Base-by-base conservation (phyloP, 1,140 invertebrate species). In the Drosophila funebris region DNA sequence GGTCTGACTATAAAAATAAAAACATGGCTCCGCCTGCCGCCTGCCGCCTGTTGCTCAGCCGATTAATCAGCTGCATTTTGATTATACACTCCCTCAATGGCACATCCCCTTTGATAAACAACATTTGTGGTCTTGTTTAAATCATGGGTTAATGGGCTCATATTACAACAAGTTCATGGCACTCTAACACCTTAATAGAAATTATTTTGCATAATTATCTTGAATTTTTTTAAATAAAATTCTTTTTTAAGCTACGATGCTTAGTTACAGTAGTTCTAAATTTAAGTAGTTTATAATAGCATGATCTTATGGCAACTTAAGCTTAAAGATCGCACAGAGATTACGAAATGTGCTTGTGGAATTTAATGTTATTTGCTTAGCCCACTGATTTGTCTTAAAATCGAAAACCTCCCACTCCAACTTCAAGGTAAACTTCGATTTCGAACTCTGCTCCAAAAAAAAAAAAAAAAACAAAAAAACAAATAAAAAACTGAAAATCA, bases 351-450 rank as follows among this genome's bases (percentile, higher is more conserved):
- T 43, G n/a, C 14, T 50, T 39, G 14, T 31, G 39, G 33, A 66
- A 41, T 71, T 71, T 33, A 60, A 56, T 79, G 62, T 41, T 83
- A 79, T 83, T 83, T 85, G 72, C 73, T 85, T 77, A 73, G 29
- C 53, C 66, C 56, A 61, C 56, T 61, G 54, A 58, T 39, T 20
- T 54, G 61, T 27, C 31, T 58, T 20, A 13, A 69, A 43, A 41
- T 68, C 56, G 33, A 60, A 53, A 53, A 73, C 76, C 72, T 82
- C 50, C 71, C 50, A 73, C 73, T 83, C 76, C 53, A 61, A 73
- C 76, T 75, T 76, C 73, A 80, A 71, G 68, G 82, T 76, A 81
- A 85, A 73, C 77, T 78, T 61, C 66, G 74, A 76, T 64, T 66
- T 36, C 73, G 44, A 77, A 76, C 77, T 82, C 58, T 78, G 74